phyloP scores from a whole-genome alignment of 2,113 vertebrate species.

The Python bivittatus region DNA sequence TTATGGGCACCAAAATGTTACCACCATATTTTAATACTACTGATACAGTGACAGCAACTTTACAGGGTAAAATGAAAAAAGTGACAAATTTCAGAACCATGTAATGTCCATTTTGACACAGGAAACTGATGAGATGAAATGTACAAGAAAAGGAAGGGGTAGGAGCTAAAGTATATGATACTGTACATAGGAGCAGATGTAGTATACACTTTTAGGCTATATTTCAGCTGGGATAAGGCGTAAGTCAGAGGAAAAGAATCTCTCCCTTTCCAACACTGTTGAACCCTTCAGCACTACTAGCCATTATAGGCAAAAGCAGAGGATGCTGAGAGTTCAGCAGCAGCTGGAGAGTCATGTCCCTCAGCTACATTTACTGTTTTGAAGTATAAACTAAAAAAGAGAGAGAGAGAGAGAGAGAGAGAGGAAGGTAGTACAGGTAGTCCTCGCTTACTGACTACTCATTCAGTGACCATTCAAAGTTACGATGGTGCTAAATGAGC shows the following conservation, averaged over 20 bases:
- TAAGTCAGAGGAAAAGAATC: background rate
- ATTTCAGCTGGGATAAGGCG: background rate
- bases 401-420: background rate
- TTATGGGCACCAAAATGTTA: background rate
- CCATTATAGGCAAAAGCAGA: background rate
- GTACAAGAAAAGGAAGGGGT: background rate
- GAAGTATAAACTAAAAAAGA: background rate
- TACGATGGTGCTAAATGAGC: background rate
- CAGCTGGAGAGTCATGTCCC: background rate
- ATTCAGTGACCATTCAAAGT: background rate
- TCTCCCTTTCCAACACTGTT: background rate
- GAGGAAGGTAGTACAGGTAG: background rate
- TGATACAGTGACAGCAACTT: background rate
- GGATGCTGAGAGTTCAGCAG: background rate
- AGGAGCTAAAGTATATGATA: background rate
- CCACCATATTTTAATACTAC: background rate
- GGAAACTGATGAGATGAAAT: background rate
- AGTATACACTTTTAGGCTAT: background rate
- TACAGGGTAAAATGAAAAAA: background rate
- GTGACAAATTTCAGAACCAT: background rate
- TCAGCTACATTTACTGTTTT: background rate
- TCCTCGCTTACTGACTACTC: background rate
- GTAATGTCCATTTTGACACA: background rate
- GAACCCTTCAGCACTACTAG: background rate
- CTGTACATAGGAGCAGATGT: background rate